Percentiles rank a stretch among this genome's conserved stretches.
phyloP scores from a whole-genome alignment of 2,888 invertebrate genomes.

The Apeira syringaria region DNA sequence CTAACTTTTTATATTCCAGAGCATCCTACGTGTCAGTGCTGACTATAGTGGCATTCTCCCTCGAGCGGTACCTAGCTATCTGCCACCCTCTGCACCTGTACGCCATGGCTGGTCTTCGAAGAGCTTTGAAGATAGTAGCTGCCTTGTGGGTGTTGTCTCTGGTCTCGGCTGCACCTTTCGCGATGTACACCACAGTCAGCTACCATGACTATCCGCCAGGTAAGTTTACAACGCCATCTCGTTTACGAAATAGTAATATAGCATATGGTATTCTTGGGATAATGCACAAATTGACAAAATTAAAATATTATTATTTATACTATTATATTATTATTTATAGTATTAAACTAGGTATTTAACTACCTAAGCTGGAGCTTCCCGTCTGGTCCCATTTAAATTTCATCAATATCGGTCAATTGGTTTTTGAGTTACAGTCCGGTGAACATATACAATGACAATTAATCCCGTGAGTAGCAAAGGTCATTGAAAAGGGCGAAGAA shows the following conservation, averaged over 20 bases:
- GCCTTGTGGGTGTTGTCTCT: conserved; percentile 90
- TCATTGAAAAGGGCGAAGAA: too few species aligned
- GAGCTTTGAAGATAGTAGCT: conserved; percentile 91
- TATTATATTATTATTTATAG: too few species aligned
- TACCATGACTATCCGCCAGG: conserved; percentile 89
- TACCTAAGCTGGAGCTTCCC: too few species aligned
- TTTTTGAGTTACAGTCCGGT: too few species aligned
- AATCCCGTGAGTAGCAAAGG: too few species aligned
- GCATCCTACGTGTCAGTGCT: conserved; percentile 95
- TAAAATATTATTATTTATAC: too few species aligned
- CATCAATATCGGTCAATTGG: too few species aligned
- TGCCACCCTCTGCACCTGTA: conserved; percentile 94
- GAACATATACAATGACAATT: too few species aligned
- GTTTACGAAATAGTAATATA: not conserved
- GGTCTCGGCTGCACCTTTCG: conserved; percentile 90
- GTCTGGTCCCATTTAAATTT: too few species aligned
- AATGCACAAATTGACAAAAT: too few species aligned
- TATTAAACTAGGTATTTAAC: too few species aligned
- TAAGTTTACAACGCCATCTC: conserved; percentile 40
- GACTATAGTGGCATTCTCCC: conserved; percentile 96
- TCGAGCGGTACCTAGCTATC: conserved; percentile 95
- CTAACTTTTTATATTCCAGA: conserved; percentile 64
- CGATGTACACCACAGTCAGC: conserved; percentile 88
- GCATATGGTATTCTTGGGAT: too few species aligned
- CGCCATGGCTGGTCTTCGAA: conserved; percentile 91